These are phyloP conservation scores for Odontocolon sp. DNA, from an alignment of 2,888 invertebrate genomes.

Conservation along the genomic window DNA sequence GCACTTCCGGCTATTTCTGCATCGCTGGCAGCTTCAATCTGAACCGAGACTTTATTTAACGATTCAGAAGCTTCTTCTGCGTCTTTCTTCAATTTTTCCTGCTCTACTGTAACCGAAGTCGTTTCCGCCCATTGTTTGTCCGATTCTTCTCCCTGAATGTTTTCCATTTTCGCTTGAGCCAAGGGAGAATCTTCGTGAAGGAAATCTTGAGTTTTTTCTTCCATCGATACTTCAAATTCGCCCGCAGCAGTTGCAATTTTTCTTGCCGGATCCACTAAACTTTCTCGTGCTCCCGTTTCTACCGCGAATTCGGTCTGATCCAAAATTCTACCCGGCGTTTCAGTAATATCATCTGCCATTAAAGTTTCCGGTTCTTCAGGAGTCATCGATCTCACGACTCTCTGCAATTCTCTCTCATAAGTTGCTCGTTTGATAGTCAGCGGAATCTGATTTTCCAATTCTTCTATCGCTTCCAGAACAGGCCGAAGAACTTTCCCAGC, in stretches of 20 bases:
- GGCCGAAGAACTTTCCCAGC: slow-evolving; percentile 62
- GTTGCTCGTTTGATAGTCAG: slow-evolving; percentile 69
- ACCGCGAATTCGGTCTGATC: background rate
- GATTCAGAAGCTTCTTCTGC: background rate
- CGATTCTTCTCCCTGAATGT: background rate
- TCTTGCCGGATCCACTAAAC: background rate
- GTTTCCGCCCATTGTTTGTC: background rate
- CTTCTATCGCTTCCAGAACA: slow-evolving; percentile 69
- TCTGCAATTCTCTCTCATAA: slow-evolving; percentile 68
- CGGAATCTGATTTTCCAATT: slow-evolving; percentile 71
- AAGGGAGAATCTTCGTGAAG: background rate
- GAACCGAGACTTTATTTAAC: too few relatives aligned
- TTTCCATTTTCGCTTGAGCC: background rate
- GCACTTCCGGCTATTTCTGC: background rate
- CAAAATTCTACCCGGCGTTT: background rate
- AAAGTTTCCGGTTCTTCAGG: slow-evolving; percentile 56
- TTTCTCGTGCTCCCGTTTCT: background rate
- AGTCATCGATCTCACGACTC: slow-evolving; percentile 64
- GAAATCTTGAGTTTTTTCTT: background rate
- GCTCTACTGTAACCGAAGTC: background rate
- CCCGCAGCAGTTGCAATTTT: background rate
- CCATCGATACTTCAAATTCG: slow-evolving; percentile 5
- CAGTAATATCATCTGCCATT: slow-evolving; percentile 25
- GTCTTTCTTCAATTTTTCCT: slow-evolving; percentile 36
- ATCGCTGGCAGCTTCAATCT: background rate